phyloP scores from a whole-genome alignment of 2,888 invertebrate species.

The Lacanobia wlatinum region DNA sequence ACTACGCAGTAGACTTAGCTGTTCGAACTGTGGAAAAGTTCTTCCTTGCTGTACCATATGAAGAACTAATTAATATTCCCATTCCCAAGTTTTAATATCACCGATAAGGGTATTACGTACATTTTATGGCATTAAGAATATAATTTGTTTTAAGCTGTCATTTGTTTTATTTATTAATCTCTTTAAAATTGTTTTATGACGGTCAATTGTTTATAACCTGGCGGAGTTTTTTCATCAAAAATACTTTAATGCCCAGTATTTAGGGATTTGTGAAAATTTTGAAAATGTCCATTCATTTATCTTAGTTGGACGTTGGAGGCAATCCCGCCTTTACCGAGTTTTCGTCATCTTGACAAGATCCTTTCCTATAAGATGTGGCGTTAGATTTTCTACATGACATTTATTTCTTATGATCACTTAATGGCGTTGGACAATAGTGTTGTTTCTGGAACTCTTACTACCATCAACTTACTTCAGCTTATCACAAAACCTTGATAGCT shows the following conservation, averaged over 20 bases:
- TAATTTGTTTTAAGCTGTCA: conserved; percentile 34
- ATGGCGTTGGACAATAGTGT: conserved; percentile 10
- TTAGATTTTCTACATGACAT: conserved; percentile 64
- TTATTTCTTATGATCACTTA: conserved; percentile 45
- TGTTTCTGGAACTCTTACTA: not conserved
- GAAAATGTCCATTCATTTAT: conserved; percentile 74
- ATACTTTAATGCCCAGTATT: conserved; percentile 18
- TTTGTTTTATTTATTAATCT: no score
- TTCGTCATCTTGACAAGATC: conserved; percentile 73
- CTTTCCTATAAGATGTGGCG: conserved; percentile 67
- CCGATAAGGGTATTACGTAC: conserved; percentile 39
- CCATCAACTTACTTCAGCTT: not conserved
- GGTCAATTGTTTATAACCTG: not conserved
- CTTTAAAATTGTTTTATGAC: no score
- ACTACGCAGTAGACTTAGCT: conserved; percentile 84
- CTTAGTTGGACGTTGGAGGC: conserved; percentile 72
- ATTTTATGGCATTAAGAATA: conserved; percentile 35
- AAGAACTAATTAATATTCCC: conserved; percentile 83
- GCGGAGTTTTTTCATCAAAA: not conserved
- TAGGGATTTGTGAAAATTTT: conserved; percentile 29
- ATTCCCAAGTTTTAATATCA: conserved; percentile 70
- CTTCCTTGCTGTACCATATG: conserved; percentile 82
- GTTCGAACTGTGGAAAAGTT: conserved; percentile 83
- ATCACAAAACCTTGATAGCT: not conserved
- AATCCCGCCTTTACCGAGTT: conserved; percentile 81